Base-by-base conservation (phyloP, 1,140 invertebrate genomes). In the Matsumurasca onukii region DNA sequence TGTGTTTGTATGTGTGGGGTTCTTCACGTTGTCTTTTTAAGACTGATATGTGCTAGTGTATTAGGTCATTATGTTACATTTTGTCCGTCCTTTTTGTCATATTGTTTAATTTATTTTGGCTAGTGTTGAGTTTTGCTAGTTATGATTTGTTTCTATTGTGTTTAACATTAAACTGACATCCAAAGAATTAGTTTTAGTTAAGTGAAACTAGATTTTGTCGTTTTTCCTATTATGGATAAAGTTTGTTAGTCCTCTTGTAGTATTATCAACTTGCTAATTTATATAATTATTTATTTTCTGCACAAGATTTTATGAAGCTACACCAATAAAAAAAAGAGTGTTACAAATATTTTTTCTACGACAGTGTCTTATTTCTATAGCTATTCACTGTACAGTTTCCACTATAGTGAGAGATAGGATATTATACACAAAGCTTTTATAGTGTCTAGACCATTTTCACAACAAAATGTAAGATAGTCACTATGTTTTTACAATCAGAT, bases 11-110 rank as follows among this genome's bases (percentile, higher is more conserved):
- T 3, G 49, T 51, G 49, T 51, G 49, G 17, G 24, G n/a, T 9
- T 20, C 17, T 51, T 51, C 49, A 51, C 49, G n/a, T 22, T 51
- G n/a, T n/a, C n/a, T n/a, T 17, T 51, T 51, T 51, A 3, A 51
- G 49, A 51, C 49, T 51, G 49, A 51, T n/a, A n/a, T 51, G 49
- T 51, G 49, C 49, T 51, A 51, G 49, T 51, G 24, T 51, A 51
- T 51, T n/a, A n/a, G n/a, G 49, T 51, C n/a, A 12, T 20, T 51
- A 20, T 51, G 49, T 22, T 51, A 22, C 24, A 51, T 51, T 51
- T 51, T 51, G 49, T 51, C 49, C 49, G 49, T 51, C 49, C 49
- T 17, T 51, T 51, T 51, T 9, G n/a, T 51, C 49, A n/a, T n/a
- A n/a, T n/a, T n/a, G n/a, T n/a, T n/a, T n/a, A n/a, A n/a, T n/a